Evolutionary conservation across 2,888 invertebrate genomes (phyloP), one percentile per base, ranked within the genome.

Genomic region (Orthosia incerta): DNA sequence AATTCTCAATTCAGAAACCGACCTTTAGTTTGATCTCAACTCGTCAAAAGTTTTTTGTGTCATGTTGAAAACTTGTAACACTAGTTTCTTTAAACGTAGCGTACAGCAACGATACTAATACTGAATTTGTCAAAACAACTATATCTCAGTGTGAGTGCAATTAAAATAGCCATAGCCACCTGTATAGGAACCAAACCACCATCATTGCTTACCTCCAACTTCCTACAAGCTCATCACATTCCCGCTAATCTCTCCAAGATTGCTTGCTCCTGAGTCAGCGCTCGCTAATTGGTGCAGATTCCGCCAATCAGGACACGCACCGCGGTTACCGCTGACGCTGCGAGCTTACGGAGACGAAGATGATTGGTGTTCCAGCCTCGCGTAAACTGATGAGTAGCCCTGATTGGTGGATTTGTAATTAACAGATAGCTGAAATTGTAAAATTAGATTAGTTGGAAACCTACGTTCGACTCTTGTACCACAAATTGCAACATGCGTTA

Each of bases 291-390:
- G 79, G 60, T 39, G 50, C 46, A 63, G 45, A 51, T 45, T 59
- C 23, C 60, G 59, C 63, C 74, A 83, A 81, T 80, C 61, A 71
- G 56, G 53, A 50, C 74, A 83, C 81, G 77, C 84, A 77, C 67
- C 50, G 64, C 56, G 72, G 78, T 79, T 82, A 71, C 66, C 62
- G 84, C 86, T 86, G 86, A 85, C 75, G 39, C 51, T 20, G 69
- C 62, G 39, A 23, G 60, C 51, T 26, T 50, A 63, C 70, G 66
- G 64, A 51, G 79, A 31, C 31, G 55, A 67, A 79, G 66, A 70
- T 82, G 82, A 81, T 79, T 76, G 66, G 62, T 74, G 71, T 64
- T 72, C 53, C 13, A 46, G 65, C 50, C 20, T 15, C 46, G 13
- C 45, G 23, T 11, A 53, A 76, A 71, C 55, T 76, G 82, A 79